These are phyloP conservation scores for Achroia grisella DNA, from an alignment of 1,140 invertebrate species.

Conservation along the genomic window DNA sequence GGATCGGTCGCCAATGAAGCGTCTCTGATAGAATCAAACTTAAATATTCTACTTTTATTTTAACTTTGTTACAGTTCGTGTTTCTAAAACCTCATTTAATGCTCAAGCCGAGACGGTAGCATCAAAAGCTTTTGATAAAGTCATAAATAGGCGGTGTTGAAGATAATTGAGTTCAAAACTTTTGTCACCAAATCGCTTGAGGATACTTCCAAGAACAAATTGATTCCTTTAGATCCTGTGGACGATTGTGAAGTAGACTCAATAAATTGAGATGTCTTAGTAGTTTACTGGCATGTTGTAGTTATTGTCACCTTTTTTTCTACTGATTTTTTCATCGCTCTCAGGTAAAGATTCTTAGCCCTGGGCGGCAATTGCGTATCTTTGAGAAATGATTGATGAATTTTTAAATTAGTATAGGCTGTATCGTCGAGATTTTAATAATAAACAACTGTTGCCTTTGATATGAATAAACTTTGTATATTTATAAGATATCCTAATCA, in stretches of 20 bases:
- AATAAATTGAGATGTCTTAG: constrained; percentile 61
- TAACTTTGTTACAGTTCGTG: constrained; percentile 1
- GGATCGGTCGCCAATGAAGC: constrained; percentile 43
- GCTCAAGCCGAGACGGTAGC: constrained; percentile 11
- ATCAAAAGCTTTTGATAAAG: constrained; percentile 29
- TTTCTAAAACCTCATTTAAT: constrained; percentile 1
- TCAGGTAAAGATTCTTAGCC: constrained; percentile 41
- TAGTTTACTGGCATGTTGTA: constrained; percentile 39
- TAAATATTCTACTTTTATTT: constrained; percentile 9
- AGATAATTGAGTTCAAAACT: constrained; percentile 23
- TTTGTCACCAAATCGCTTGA: constrained; percentile 17
- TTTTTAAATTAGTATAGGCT: constrained; percentile 41
- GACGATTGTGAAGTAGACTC: constrained; percentile 24
- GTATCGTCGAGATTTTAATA: no score
- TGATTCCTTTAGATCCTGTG: constrained; percentile 16
- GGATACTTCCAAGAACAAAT: constrained; percentile 44
- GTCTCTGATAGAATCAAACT: constrained; percentile 20
- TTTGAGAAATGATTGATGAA: constrained; percentile 53
- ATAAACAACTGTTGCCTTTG: no score
- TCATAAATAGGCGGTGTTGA: constrained; percentile 18
- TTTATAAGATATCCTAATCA: no score
- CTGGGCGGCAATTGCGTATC: constrained; percentile 43
- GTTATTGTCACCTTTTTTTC: constrained; percentile 60
- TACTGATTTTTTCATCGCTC: constrained; percentile 16
- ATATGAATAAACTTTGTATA: no score